Evolutionary conservation across 2,888 invertebrate species (phyloP), one percentile per base, ranked within the genome.

Genomic region (Anagyrus pseudococci): DNA sequence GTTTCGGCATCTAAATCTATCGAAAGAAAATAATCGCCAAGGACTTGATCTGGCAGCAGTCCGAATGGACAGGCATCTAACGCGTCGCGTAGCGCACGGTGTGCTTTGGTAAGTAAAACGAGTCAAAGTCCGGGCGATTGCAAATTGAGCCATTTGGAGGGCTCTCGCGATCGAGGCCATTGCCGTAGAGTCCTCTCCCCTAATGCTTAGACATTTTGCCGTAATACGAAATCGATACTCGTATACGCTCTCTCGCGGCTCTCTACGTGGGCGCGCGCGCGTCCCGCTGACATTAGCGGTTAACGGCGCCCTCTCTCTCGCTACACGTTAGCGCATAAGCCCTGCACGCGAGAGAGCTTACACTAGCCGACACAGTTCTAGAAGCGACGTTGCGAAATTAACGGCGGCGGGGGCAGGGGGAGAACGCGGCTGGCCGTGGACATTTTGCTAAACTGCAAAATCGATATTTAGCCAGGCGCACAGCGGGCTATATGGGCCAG

Each of bases 361-460:
- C 10, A 29, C 10, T 7, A 7, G 10, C 29, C 4, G 10, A 29
- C 10, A 29, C 29, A n/a, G 6, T 29, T 29, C 29, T 29, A 29
- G 29, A 29, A 4, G 29, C 10, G 29, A 29, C 29, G 6, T 29
- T 4, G 33, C 33, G 2, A 72, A 72, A 73, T 73, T 71, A 73
- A 69, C 68, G 67, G 56, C 63, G 58, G 46, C 58, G 2, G 15
- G 33, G 2, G 8, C 33, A 37, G 8, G 3, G 10, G 3, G 10
- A 37, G 2, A 4, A 15, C 47, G 29, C 22, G 17, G 33, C 37
- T 20, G 68, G 68, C 72, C 70, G 64, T 67, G 68, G 68, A 73
- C 70, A 65, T 67, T 70, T 67, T 69, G 71, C 71, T 67, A 68
- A 70, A 72, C 66, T 70, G 67, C 68, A 68, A 72, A 73, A 73